Percentiles rank a stretch among this genome's conserved stretches.
These are phyloP conservation scores for Xiphophorus hellerii DNA, from an alignment of 2,113 vertebrate genomes.

Conservation along the genomic window DNA sequence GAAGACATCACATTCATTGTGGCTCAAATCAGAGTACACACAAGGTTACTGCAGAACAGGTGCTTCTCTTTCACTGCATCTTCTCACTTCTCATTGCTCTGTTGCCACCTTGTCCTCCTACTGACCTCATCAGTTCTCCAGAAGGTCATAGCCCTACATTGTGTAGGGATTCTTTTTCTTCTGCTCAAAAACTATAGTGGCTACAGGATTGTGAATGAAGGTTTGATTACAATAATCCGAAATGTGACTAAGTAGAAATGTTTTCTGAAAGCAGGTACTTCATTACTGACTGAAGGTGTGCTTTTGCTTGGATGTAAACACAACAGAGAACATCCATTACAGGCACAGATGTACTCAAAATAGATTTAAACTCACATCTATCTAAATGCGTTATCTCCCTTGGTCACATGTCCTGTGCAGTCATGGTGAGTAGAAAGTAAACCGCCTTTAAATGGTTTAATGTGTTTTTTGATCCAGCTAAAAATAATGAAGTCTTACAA, in stretches of 20 bases:
- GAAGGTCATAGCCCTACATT: constrained; percentile 32
- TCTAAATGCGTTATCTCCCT: constrained; percentile 13
- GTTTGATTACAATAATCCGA: constrained; percentile 29
- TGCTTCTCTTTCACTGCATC: constrained; percentile 23
- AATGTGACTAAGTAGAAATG: constrained; percentile 8
- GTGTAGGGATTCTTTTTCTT: constrained; percentile 40
- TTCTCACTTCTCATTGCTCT: constrained; percentile 6
- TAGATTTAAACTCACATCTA: constrained; percentile 43
- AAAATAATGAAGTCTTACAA: background rate
- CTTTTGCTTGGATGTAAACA: constrained; percentile 30
- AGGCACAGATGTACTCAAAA: constrained; percentile 43
- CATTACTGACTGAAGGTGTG: constrained; percentile 16
- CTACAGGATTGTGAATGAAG: constrained; percentile 3
- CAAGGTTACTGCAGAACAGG: constrained; percentile 42
- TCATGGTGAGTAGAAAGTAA: background rate
- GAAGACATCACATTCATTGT: constrained; percentile 52
- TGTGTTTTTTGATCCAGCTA: background rate
- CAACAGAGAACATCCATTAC: constrained; percentile 36
- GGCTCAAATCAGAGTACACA: constrained; percentile 43
- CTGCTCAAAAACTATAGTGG: constrained; percentile 24
- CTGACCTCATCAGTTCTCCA: constrained; percentile 10
- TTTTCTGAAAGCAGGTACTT: constrained; percentile 5
- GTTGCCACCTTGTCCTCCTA: constrained; percentile 34
- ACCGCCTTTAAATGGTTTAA: background rate
- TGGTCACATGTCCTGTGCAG: constrained; percentile 10